Conservation (phyloP, 2,888 invertebrate genomes). For the Muscina levida region DNA sequence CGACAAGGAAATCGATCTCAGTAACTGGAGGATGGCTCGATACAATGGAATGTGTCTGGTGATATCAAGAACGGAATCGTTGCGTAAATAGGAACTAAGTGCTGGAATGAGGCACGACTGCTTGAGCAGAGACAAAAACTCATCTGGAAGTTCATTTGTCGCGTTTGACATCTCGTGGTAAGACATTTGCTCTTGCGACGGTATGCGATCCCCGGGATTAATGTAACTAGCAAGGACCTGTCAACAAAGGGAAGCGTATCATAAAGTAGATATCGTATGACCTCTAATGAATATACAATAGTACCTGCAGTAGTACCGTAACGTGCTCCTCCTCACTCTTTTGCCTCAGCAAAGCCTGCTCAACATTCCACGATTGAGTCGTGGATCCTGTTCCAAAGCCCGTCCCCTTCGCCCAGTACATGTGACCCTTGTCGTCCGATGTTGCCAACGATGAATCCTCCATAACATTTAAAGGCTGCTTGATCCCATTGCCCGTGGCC, state of each 20-base stretch:
- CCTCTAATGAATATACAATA: neutral
- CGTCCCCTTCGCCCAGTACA: conserved; percentile 98
- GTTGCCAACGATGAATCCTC: conserved; percentile 79
- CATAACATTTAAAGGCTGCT: conserved; percentile 68
- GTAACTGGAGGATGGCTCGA: conserved; percentile 89
- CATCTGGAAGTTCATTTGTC: conserved; percentile 83
- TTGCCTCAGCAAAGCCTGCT: conserved; percentile 94
- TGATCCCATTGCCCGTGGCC: conserved; percentile 66
- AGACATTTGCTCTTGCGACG: conserved; percentile 78
- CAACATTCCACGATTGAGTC: conserved; percentile 97
- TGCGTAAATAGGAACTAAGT: conserved; percentile 93
- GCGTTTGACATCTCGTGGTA: conserved; percentile 79
- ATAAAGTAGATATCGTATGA: neutral
- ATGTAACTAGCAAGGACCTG: conserved; percentile 93
- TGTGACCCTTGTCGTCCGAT: conserved; percentile 86
- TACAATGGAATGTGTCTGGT: conserved; percentile 97
- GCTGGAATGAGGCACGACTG: conserved; percentile 93
- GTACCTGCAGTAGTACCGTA: conserved; percentile 87
- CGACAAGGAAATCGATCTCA: conserved; percentile 88
- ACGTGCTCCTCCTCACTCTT: conserved; percentile 96
- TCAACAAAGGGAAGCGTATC: neutral
- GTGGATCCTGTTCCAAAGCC: conserved; percentile 98
- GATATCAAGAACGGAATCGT: conserved; percentile 98
- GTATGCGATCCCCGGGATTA: conserved; percentile 84
- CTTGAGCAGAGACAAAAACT: conserved; percentile 88